Evolutionary conservation across 2,888 invertebrate genomes (phyloP).

Genomic region (Tipula unca): DNA sequence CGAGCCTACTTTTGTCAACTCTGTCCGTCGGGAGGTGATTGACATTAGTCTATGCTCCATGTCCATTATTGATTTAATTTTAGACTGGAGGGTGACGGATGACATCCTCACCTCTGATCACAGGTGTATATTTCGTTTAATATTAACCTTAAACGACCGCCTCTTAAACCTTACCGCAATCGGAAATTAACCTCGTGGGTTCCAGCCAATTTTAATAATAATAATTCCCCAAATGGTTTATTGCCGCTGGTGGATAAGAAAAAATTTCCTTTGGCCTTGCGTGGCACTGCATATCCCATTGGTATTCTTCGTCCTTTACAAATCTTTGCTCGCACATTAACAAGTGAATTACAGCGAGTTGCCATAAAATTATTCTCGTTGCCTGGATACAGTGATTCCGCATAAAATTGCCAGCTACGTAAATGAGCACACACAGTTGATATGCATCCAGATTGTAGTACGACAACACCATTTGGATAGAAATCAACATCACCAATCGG

Average conservation of each 20-base stretch:
- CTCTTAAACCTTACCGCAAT: too few relatives aligned
- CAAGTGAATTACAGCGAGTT: conserved; percentile 18
- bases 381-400: conserved; percentile 21
- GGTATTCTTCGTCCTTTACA: neutral
- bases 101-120: too few relatives aligned
- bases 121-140: too few relatives aligned
- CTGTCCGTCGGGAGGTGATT: too few relatives aligned
- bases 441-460: conserved; percentile 22
- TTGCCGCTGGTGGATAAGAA: conserved; percentile 35
- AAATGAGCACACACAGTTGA: conserved; percentile 22
- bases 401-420: conserved; percentile 23
- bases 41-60: too few relatives aligned
- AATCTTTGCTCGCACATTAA: neutral
- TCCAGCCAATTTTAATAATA: too few relatives aligned
- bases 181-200: too few relatives aligned
- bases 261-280: conserved; percentile 34
- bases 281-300: conserved; percentile 30
- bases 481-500: conserved; percentile 14
- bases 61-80: too few relatives aligned
- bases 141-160: too few relatives aligned
- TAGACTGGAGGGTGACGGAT: too few relatives aligned
- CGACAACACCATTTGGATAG: neutral
- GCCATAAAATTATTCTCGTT: conserved; percentile 22
- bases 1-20: too few relatives aligned
- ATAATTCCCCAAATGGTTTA: conserved; percentile 33